These are phyloP conservation scores for Gymnobelideus leadbeateri DNA, from an alignment of 2,113 vertebrate genomes.

Conservation along the genomic window DNA sequence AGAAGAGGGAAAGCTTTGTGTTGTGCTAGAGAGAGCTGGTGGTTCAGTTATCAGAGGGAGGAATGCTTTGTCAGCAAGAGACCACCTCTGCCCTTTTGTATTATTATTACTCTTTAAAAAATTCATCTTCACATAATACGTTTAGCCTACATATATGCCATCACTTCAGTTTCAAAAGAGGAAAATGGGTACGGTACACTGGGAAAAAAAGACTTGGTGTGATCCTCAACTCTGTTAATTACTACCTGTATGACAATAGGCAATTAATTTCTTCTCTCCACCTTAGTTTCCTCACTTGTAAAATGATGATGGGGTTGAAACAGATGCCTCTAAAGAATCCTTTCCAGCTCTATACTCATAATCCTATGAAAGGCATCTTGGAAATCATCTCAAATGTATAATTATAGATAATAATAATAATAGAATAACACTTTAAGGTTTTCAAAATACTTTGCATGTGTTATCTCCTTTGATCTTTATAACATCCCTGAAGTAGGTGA, in stretches of 20 bases:
- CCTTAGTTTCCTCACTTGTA: background rate
- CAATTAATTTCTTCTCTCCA: background rate
- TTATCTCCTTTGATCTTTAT: background rate
- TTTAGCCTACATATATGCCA: background rate
- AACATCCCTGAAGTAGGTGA: background rate
- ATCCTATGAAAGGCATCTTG: background rate
- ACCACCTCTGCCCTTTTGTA: too few species aligned
- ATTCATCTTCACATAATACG: background rate
- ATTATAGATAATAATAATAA: background rate
- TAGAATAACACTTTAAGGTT: background rate
- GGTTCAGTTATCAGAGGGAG: background rate
- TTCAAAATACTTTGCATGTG: background rate
- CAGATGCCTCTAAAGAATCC: background rate
- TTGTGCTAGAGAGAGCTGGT: background rate
- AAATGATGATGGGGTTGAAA: background rate
- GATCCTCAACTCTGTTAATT: background rate
- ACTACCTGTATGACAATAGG: background rate
- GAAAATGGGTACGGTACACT: background rate
- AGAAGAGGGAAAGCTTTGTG: background rate
- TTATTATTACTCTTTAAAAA: background rate
- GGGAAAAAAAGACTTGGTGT: background rate
- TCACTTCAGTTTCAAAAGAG: background rate
- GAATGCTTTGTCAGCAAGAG: background rate
- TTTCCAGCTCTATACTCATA: background rate
- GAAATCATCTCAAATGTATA: background rate